These are phyloP conservation scores for Eristalis pertinax DNA, from an alignment of 2,888 invertebrate genomes.

Conservation along the genomic window DNA sequence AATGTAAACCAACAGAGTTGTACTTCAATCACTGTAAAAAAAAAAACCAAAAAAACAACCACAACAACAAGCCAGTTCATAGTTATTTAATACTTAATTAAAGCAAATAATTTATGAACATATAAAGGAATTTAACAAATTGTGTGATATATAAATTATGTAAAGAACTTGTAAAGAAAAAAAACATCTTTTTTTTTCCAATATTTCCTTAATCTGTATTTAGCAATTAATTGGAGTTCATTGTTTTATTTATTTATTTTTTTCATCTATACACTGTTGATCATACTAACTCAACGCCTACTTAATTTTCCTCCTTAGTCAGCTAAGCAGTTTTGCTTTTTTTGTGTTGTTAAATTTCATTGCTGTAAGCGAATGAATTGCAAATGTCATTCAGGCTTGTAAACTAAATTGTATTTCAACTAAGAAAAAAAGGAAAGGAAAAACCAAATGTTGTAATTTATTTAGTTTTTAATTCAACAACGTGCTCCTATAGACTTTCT, in stretches of 20 bases:
- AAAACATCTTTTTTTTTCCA: slow-evolving; percentile 35
- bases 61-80: slow-evolving; percentile 34
- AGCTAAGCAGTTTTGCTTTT: neutral
- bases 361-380: slow-evolving; percentile 6
- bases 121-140: slow-evolving; percentile 29
- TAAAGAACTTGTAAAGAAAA: slow-evolving; percentile 49
- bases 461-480: slow-evolving; percentile 60
- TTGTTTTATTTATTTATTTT: slow-evolving; percentile 9
- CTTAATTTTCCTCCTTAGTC: slow-evolving; percentile 27
- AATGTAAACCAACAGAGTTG: slow-evolving; percentile 61
- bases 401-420: slow-evolving; percentile 9
- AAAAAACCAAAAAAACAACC: slow-evolving; percentile 39
- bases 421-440: slow-evolving; percentile 51
- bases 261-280: slow-evolving; percentile 25
- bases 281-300: slow-evolving; percentile 17
- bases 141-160: slow-evolving; percentile 70
- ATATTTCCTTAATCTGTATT: slow-evolving; percentile 38
- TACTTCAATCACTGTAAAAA: slow-evolving; percentile 29
- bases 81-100: slow-evolving; percentile 41
- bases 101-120: slow-evolving; percentile 11
- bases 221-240: slow-evolving; percentile 38
- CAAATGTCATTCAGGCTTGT: slow-evolving; percentile 13
- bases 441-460: slow-evolving; percentile 55
- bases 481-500: slow-evolving; percentile 35
- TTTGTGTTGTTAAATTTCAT: neutral